Conservation (phyloP, 2,888 invertebrate species). For the Epirrita christyi region DNA sequence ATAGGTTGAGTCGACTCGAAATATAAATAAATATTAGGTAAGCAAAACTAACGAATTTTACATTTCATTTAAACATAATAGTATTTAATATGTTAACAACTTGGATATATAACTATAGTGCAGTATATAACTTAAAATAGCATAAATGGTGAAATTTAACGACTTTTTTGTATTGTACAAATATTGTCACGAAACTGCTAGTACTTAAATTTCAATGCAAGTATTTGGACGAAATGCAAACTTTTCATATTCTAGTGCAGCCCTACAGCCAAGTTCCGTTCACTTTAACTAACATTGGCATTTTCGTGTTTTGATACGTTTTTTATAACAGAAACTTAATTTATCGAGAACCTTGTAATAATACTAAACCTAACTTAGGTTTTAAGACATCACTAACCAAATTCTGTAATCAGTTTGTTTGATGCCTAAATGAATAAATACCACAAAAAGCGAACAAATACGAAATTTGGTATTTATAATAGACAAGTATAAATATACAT, state of each 20-base stretch:
- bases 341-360: no score
- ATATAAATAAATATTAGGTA: conserved; percentile 35
- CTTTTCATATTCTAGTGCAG: background rate
- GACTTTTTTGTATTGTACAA: conserved; percentile 20
- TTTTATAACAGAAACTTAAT: no score
- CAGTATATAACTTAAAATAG: conserved; percentile 18
- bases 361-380: no score
- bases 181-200: conserved; percentile 33
- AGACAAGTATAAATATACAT: background rate
- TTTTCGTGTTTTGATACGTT: no score
- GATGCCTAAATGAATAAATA: no score
- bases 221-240: background rate
- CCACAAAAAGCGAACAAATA: conserved; percentile 13
- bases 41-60: conserved; percentile 66
- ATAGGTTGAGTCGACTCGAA: conserved; percentile 5
- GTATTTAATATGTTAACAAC: conserved; percentile 17
- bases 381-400: no score
- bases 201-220: background rate
- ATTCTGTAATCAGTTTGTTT: no score
- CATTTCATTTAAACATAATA: conserved; percentile 55
- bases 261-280: background rate
- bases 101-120: conserved; percentile 15
- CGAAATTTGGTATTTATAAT: background rate
- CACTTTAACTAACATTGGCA: background rate
- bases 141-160: conserved; percentile 11